Conservation (phyloP, 2,888 invertebrate genomes). For the Harpagoxenus sublaevis region DNA sequence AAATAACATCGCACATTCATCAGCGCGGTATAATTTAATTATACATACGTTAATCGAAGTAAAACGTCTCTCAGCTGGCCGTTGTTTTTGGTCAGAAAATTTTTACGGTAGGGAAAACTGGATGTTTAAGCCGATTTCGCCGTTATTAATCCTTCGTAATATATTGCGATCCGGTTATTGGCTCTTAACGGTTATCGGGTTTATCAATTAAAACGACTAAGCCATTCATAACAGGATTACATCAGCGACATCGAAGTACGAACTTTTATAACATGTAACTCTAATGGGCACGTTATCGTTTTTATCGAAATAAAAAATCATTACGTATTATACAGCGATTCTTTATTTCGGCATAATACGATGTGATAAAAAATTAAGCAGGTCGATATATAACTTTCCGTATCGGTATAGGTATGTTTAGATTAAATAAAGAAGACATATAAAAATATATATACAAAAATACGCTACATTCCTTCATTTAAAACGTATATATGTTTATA, state of each 20-base stretch:
- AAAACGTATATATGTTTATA: neutral
- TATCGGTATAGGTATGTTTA: neutral
- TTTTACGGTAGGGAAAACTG: conserved; percentile 23
- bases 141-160: conserved; percentile 44
- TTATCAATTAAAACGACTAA: conserved; percentile 52
- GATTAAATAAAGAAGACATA: neutral
- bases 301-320: conserved; percentile 24
- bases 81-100: conserved; percentile 21
- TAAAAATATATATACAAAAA: neutral
- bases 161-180: conserved; percentile 43
- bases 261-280: conserved; percentile 26
- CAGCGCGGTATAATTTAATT: neutral
- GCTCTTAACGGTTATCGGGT: conserved; percentile 43
- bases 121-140: conserved; percentile 39
- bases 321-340: neutral
- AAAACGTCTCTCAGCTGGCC: neutral
- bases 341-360: neutral
- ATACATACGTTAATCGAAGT: neutral
- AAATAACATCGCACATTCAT: conserved; percentile 21
- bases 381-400: neutral
- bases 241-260: conserved; percentile 24
- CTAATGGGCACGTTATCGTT: neutral
- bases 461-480: neutral
- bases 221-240: conserved; percentile 47
- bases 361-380: neutral